Evolutionary conservation across 2,113 vertebrate genomes (phyloP).

Genomic region (Anoura caudifer): DNA sequence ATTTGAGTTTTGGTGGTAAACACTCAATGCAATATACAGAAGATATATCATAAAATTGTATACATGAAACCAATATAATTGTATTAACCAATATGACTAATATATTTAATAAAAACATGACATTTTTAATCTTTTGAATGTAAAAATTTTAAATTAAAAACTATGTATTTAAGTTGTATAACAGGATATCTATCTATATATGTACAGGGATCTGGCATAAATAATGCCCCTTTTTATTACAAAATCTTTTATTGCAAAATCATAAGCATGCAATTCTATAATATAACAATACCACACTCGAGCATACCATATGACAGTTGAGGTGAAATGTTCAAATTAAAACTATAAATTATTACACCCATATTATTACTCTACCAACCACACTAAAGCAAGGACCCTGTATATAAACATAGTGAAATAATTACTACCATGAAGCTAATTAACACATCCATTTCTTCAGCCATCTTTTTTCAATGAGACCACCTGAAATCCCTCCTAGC

Average conservation of each 20-base stretch:
- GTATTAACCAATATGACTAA: background rate
- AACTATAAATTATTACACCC: too few relatives aligned
- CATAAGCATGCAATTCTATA: too few relatives aligned
- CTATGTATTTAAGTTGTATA: background rate
- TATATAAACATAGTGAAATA: background rate
- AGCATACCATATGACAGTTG: too few relatives aligned
- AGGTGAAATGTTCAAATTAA: too few relatives aligned
- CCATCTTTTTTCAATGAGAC: background rate
- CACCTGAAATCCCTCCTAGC: background rate
- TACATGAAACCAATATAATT: background rate
- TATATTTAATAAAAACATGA: background rate
- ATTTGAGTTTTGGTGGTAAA: background rate
- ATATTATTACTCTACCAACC: too few relatives aligned
- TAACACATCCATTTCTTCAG: background rate
- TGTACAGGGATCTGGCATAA: too few relatives aligned
- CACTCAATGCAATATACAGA: background rate
- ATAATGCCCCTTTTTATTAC: too few relatives aligned
- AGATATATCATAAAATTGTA: background rate
- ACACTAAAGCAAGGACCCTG: too few relatives aligned
- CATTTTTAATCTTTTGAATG: background rate
- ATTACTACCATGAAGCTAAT: background rate
- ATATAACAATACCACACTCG: too few relatives aligned
- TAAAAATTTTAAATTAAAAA: background rate
- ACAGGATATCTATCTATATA: background rate
- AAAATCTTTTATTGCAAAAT: too few relatives aligned